A percentile compares a stretch with the other conserved stretches of the same genome.
Evolutionary conservation across 1,140 invertebrate species (phyloP).

Genomic region (Hylyphantes graminicola): DNA sequence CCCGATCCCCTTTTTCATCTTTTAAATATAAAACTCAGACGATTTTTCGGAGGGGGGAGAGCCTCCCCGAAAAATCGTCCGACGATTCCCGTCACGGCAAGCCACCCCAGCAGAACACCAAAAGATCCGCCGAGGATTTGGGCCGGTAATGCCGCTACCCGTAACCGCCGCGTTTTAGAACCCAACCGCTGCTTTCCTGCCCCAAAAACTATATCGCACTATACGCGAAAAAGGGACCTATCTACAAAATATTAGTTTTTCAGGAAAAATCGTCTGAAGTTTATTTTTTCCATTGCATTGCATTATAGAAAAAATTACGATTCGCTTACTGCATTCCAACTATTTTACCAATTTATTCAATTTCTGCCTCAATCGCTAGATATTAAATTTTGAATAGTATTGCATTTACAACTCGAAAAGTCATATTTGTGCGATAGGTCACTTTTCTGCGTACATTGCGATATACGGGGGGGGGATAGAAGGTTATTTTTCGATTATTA

Average conservation of each 20-base stretch:
- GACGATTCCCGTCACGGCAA: constrained; percentile 48
- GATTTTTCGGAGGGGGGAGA: constrained; percentile 24
- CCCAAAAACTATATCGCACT: no score
- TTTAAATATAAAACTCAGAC: constrained; percentile 28
- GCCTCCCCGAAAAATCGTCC: background rate
- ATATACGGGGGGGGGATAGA: constrained; percentile 23
- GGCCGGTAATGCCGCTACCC: constrained; percentile 25
- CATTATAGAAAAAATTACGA: no score
- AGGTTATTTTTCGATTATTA: constrained; percentile 50
- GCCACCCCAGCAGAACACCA: background rate
- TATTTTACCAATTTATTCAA: no score
- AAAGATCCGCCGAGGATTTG: background rate
- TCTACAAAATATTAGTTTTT: no score
- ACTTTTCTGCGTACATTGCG: constrained; percentile 2
- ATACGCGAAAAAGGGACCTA: no score
- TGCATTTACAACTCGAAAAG: no score
- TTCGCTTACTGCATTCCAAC: no score
- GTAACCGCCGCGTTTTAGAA: constrained; percentile 4
- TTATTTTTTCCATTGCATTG: no score
- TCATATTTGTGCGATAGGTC: no score
- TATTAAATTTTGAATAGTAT: no score
- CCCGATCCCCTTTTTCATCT: constrained; percentile 11
- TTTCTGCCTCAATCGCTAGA: no score
- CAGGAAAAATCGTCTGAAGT: no score
- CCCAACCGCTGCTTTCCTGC: background rate